phyloP scores from a whole-genome alignment of 2,888 invertebrate genomes.

The Dysmachus trigonus region DNA sequence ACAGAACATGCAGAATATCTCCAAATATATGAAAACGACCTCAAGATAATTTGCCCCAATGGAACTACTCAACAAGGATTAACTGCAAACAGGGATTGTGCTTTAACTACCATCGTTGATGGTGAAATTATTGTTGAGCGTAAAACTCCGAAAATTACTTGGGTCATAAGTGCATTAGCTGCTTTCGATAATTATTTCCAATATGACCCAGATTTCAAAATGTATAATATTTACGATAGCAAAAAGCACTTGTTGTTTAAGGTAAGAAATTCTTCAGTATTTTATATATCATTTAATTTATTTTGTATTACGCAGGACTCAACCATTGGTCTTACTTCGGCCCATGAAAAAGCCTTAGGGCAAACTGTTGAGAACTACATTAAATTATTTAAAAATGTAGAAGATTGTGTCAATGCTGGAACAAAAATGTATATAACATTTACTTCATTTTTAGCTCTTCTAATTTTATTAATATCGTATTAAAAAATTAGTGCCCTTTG shows the following conservation, averaged over 20 bases:
- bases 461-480: not conserved
- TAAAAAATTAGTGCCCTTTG: not conserved
- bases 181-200: conserved; percentile 52
- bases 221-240: conserved; percentile 70
- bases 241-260: conserved; percentile 70
- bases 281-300: not conserved
- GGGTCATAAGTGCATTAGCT: conserved; percentile 52
- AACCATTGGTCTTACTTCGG: conserved; percentile 68
- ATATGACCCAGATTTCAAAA: conserved; percentile 64
- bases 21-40: conserved; percentile 60
- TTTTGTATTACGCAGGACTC: conserved; percentile 62
- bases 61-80: conserved; percentile 69
- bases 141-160: conserved; percentile 54
- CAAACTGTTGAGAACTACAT: conserved; percentile 68
- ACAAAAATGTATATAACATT: not conserved
- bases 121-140: conserved; percentile 70
- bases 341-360: conserved; percentile 57
- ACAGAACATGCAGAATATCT: conserved; percentile 61
- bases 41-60: conserved; percentile 71
- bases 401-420: conserved; percentile 55
- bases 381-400: conserved; percentile 66
- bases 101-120: conserved; percentile 69
- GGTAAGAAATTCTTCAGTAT: conserved; percentile 54
- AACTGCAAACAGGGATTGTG: conserved; percentile 67
- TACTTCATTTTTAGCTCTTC: not conserved